Conservation (phyloP, 1,140 invertebrate species). For the Phortica variegata region DNA sequence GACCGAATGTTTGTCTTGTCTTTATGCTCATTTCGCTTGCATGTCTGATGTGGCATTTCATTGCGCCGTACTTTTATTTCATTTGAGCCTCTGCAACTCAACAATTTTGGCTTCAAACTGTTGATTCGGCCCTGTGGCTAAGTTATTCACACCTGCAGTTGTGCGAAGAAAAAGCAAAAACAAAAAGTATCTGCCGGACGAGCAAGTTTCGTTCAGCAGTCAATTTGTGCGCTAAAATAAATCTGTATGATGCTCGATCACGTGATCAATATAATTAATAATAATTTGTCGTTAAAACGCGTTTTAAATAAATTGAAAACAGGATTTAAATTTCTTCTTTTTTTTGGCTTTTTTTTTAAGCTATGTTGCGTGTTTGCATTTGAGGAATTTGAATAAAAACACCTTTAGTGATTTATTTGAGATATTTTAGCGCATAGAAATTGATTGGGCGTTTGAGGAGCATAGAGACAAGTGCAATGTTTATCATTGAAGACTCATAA, state of each 20-base stretch:
- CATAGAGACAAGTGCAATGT: too few relatives aligned
- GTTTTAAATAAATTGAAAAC: slow-evolving; percentile 16
- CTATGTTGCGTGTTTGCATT: too few relatives aligned
- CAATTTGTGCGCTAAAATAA: too few relatives aligned
- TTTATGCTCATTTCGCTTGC: slow-evolving; percentile 6
- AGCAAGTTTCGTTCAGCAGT: too few relatives aligned
- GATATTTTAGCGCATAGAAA: too few relatives aligned
- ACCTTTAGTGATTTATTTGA: too few relatives aligned
- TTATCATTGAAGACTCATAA: too few relatives aligned
- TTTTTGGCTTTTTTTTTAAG: too few relatives aligned
- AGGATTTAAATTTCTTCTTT: too few relatives aligned
- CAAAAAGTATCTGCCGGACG: slow-evolving; percentile 37
- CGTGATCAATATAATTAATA: slow-evolving; percentile 54
- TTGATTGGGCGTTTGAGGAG: too few relatives aligned
- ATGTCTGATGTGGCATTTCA: slow-evolving; percentile 24
- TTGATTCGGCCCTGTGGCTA: slow-evolving; percentile 16
- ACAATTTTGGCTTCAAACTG: not conserved
- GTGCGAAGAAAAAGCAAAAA: too few relatives aligned
- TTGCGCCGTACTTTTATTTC: slow-evolving; percentile 20
- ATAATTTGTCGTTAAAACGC: slow-evolving; percentile 53
- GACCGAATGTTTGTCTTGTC: slow-evolving; percentile 1
- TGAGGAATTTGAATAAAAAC: too few relatives aligned
- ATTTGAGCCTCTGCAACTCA: slow-evolving; percentile 12
- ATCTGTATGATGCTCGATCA: slow-evolving; percentile 45
- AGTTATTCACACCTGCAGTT: slow-evolving; percentile 49